Conservation (phyloP, 2,797 vertebrate genomes). For the Aeoliscus strigatus region DNA sequence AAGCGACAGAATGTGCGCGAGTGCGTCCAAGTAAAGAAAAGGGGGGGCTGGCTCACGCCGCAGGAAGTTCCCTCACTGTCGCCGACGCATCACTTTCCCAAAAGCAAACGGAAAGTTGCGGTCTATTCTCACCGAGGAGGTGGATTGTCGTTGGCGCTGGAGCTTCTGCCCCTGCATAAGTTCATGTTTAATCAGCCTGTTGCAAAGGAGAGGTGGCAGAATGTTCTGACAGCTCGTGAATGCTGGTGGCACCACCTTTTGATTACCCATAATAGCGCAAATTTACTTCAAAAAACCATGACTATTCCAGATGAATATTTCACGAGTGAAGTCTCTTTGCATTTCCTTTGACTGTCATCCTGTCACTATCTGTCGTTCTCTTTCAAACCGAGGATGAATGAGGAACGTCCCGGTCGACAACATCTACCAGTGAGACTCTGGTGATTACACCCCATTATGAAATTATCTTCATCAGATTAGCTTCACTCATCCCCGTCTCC, state of each 20-base stretch:
- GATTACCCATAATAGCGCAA: too few relatives aligned
- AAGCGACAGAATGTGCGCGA: conserved; percentile 2
- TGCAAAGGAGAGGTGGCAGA: conserved; percentile 26
- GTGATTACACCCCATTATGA: conserved; percentile 24
- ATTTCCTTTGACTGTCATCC: conserved; percentile 15
- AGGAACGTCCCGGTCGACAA: conserved; percentile 17
- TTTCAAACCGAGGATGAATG: conserved; percentile 27
- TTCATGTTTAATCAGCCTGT: conserved; percentile 43
- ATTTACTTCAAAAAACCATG: too few relatives aligned
- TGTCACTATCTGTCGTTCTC: conserved; percentile 9
- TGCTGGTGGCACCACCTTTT: too few relatives aligned
- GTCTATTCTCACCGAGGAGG: conserved; percentile 24
- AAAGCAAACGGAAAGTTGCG: too few relatives aligned
- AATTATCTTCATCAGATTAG: conserved; percentile 46
- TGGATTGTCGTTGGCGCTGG: conserved; percentile 15
- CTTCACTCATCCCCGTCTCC: conserved; percentile 27
- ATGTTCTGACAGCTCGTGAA: conserved; percentile 28
- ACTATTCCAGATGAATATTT: too few relatives aligned
- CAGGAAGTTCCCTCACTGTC: conserved; percentile 10
- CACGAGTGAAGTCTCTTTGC: conserved; percentile 6
- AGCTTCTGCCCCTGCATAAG: conserved; percentile 44
- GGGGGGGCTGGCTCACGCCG: conserved; percentile 13
- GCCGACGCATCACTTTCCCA: conserved; percentile 6
- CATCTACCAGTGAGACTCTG: conserved; percentile 35
- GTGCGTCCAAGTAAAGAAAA: conserved; percentile 1